Evolutionary conservation across 2,113 vertebrate species (phyloP), one percentile per base, ranked within the genome.

Genomic region (Ibidorhyncha struthersii): DNA sequence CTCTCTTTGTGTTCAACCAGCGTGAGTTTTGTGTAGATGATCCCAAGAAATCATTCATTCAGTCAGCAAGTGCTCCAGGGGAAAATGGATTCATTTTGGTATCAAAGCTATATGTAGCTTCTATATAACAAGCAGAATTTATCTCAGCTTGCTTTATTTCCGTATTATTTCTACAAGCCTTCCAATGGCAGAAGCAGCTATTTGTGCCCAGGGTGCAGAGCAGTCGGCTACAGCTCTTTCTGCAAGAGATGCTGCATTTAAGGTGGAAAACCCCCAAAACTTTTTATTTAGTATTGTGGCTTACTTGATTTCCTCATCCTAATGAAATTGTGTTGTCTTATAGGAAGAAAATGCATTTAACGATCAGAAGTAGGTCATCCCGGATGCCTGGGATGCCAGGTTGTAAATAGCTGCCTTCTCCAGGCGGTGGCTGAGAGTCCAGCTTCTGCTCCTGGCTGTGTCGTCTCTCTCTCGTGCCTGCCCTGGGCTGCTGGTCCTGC

Each of bases 181-280:
- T 78, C 1, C 0, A 2, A 8, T 5, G 53, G 29, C 71, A 89
- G 56, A 34, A 92, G 62, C 79, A 73, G 50, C 25, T 23, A 1
- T 43, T 32, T 4, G 3, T n/a, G 26, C 11, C n/a, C 49, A 5
- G 61, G 32, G 36, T 38, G 50, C 22, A 27, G 41, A 65, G 67
- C 30, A 26, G 67, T 25, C 2, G 1, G 19, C 50, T 61, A 1
- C 49, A 47, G 56, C 27, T 63, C 62, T 34, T 73, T 40, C 66
- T 90, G 56, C 6, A 9, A 65, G 53, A 81, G 29, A 45, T 20
- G 25, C 63, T 21, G 56, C 20, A 4, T 53, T 34, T 66, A 30
- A 61, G 4, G 23, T 26, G 27, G 9, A 2, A 2, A 5, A 17
- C 1, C 0, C 1, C 14, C 27, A 34, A 27, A 9, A 3, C 8